Conservation (phyloP, 2,888 invertebrate genomes). For the Acanthoscelides obtectus region DNA sequence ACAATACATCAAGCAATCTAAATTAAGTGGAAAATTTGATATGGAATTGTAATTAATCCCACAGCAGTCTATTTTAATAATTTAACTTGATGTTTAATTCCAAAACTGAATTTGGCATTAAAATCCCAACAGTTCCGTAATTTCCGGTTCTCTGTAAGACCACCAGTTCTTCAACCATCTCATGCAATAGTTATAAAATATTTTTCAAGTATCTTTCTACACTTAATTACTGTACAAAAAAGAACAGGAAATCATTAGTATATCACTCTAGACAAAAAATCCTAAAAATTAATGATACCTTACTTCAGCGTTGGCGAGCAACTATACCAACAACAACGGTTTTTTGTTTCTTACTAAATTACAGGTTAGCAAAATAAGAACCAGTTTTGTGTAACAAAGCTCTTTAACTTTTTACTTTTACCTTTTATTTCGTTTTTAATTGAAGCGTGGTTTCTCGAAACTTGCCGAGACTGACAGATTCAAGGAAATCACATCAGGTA, state of each 20-base stretch:
- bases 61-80: no score
- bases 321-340: neutral
- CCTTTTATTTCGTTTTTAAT: neutral
- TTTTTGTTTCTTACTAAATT: neutral
- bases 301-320: neutral
- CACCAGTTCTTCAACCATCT: no score
- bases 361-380: neutral
- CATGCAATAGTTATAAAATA: neutral
- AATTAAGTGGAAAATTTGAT: no score
- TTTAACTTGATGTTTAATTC: no score
- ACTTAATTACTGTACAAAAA: neutral
- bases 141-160: no score
- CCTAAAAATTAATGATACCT: neutral
- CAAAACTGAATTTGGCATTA: no score
- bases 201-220: neutral
- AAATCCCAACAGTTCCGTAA: no score
- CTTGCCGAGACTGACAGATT: neutral
- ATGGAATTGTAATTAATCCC: no score
- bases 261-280: neutral
- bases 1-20: no score
- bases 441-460: neutral
- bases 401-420: neutral
- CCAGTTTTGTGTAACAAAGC: neutral
- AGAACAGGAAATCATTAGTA: neutral
- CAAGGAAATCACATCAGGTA: neutral